Conservation (phyloP, 2,113 vertebrate species). For the Eurystomus gularis region DNA sequence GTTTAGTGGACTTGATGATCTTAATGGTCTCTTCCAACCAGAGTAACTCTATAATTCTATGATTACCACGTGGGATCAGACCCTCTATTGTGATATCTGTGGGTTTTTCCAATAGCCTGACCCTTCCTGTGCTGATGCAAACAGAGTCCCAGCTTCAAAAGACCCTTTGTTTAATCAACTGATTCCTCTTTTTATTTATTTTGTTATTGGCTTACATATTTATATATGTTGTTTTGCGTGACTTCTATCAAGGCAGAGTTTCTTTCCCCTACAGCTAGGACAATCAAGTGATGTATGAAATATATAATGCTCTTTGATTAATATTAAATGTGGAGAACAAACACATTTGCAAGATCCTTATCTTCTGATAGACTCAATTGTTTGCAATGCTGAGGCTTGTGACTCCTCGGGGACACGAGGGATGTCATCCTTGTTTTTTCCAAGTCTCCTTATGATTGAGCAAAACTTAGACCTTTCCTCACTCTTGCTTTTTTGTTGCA, state of each 20-base stretch:
- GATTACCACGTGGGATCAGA: rapidly evolving
- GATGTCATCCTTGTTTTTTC: neutral
- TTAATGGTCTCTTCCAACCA: no score
- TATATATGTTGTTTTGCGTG: slow-evolving; percentile 33
- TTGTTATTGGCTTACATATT: neutral
- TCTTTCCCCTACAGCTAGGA: slow-evolving; percentile 28
- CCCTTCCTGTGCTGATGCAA: neutral
- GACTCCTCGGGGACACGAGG: neutral
- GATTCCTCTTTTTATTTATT: neutral
- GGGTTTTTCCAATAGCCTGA: neutral
- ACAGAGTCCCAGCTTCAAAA: slow-evolving; percentile 25
- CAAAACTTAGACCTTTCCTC: neutral
- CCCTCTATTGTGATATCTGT: neutral
- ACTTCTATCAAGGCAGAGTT: neutral
- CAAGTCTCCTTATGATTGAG: neutral
- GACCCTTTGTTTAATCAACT: slow-evolving; percentile 46
- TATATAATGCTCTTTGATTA: slow-evolving; percentile 66
- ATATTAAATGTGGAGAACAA: slow-evolving; percentile 61
- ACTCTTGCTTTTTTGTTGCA: neutral
- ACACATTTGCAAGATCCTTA: slow-evolving; percentile 17
- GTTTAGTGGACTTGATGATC: no score
- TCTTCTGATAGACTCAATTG: neutral
- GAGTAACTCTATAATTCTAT: no score
- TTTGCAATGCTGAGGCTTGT: neutral
- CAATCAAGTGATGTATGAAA: slow-evolving; percentile 59